A percentile compares a stretch with the other conserved stretches of the same genome.
Conservation (phyloP, 2,113 vertebrate genomes). For the Antechinus stuartii region DNA sequence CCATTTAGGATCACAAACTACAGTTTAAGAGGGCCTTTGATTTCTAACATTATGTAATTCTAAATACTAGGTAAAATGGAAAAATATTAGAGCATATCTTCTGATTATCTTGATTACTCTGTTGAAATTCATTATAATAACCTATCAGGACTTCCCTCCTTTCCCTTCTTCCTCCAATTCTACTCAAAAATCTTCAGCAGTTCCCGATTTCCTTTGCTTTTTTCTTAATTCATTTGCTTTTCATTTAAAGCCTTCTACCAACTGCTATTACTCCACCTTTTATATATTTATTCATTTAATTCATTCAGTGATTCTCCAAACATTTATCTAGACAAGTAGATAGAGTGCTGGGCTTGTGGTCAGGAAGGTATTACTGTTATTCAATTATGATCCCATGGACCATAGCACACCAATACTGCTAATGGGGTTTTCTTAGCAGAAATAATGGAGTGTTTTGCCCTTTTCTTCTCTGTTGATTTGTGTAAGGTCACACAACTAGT, state of each 20-base stretch:
- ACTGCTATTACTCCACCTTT: not conserved
- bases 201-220: not conserved
- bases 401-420: too few relatives aligned
- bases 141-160: not conserved
- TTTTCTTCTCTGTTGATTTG: too few relatives aligned
- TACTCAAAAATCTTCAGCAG: not conserved
- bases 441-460: too few relatives aligned
- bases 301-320: not conserved
- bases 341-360: not conserved
- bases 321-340: not conserved
- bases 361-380: too few relatives aligned
- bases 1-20: too few relatives aligned
- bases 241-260: not conserved
- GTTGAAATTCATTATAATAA: not conserved
- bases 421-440: too few relatives aligned
- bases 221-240: not conserved
- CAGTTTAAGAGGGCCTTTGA: not conserved
- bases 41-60: not conserved
- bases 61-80: constrained; percentile 31
- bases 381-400: too few relatives aligned
- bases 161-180: not conserved
- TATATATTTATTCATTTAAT: not conserved
- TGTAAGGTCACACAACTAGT: too few relatives aligned
- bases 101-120: not conserved
- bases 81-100: not conserved